Evolutionary conservation across 2,888 invertebrate genomes (phyloP).

Genomic region (Cryptus armator): DNA sequence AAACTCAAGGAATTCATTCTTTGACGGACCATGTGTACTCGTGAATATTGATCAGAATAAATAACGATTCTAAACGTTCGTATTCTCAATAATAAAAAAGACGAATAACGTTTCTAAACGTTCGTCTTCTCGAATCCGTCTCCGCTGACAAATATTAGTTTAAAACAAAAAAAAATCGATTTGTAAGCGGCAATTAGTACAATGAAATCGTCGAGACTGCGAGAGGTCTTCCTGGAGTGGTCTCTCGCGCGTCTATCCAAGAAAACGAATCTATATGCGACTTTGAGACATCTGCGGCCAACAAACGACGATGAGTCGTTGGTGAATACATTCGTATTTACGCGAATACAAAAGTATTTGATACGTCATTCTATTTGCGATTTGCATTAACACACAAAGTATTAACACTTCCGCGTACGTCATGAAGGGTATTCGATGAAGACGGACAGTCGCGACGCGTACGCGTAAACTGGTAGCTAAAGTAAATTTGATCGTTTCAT

Average conservation of each 20-base stretch:
- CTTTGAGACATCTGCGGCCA: neutral
- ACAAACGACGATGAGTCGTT: conserved; percentile 24
- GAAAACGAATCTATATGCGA: no score
- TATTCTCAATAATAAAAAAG: no score
- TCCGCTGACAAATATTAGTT: conserved; percentile 29
- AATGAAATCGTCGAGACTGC: neutral
- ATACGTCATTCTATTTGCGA: conserved; percentile 34
- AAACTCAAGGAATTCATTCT: neutral
- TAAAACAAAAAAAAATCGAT: conserved; percentile 30
- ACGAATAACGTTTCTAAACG: no score
- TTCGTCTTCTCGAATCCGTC: no score
- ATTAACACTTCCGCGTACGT: neutral
- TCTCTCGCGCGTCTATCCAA: no score
- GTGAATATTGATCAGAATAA: conserved; percentile 1
- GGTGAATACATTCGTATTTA: neutral
- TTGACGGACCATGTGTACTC: neutral
- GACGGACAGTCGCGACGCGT: neutral
- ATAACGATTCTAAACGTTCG: neutral
- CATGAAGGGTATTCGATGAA: neutral
- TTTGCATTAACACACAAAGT: conserved; percentile 24
- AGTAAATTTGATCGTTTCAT: neutral
- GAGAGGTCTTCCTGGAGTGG: neutral
- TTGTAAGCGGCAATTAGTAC: conserved; percentile 20
- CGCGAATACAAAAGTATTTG: neutral
- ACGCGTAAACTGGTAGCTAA: neutral